Base-by-base conservation (phyloP, 2,888 invertebrate species). In the Pyralis farinalis region DNA sequence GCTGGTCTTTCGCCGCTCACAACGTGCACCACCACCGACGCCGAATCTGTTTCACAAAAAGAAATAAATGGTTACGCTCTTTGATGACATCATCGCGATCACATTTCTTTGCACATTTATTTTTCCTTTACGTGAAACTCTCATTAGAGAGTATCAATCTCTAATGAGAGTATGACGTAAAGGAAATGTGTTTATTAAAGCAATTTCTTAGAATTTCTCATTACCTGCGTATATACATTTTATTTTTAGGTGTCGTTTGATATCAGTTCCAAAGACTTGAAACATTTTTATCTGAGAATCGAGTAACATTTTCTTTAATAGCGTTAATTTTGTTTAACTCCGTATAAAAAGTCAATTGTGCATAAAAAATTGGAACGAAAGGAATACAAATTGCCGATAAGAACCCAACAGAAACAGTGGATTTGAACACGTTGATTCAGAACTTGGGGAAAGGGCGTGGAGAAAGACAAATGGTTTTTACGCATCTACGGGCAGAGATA, bases 11-110 rank as follows among this genome's bases (percentile, higher is more conserved):
- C 92, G 69, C 95, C 95, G 74, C 94, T 95, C 61, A 95, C 93
- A 54, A 95, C 95, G 81, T 95, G 95, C 42, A 95, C 94, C 58
- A 94, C 92, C 62, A 95, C 94, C 53, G 94, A 94, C 52, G 95
- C 95, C 46, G 94, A 93, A 89, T 95, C 95, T 87, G 92, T 56
- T 52, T 55, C 58, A 50, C 49, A 28, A 35, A 47, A 34, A 16
- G 4, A 16, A 3, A 16, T 16, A 16, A 16, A 3, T 16, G 4
- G 4, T 16, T n/a, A n/a, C n/a, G n/a, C n/a, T 16, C 16, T 16
- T 16, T 16, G 3, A 2, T 16, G 3, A 16, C 2, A 16, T 16
- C 4, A 4, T 16, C 4, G 4, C 4, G 16, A 16, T 16, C 16
- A 16, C 16, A 4, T 16, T 16, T 3, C 4, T 16, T 4, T 16